Base-by-base conservation (phyloP, 2,113 vertebrate genomes). In the Carollia perspicillata region DNA sequence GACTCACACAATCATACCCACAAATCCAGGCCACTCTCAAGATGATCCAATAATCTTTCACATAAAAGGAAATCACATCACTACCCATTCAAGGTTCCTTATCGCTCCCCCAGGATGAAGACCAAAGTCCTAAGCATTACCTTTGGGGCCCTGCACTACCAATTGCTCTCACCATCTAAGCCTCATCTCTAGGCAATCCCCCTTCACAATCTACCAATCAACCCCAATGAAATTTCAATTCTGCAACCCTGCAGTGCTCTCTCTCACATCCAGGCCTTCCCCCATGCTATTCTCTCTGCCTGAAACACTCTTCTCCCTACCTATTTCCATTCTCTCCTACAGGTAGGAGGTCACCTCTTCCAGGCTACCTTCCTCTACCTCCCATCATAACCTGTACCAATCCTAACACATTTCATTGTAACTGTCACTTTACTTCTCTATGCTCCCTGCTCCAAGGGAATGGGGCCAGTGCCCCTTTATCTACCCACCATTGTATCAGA, bases 111-210 rank as follows among this genome's bases (percentile, higher is more conserved):
- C 81, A 69, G 53, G 40, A 92, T 44, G 63, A 81, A 83, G 63
- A 55, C 33, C 93, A 94, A 93, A 96, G 90, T 66, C 72, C 78
- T 90, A 40, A 80, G 90, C 60, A 47, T 53, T 58, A 66, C 65
- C 77, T 69, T 17, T 4, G 0, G 40, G 35, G n/a, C 37, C 86
- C 37, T 60, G 6, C 3, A 44, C 13, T 44, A 87, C 60, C 79
- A 90, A 69, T 0, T 80, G 33, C 5, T 85, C 77, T 80, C 71
- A 68, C 55, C 37, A 74, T 14, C 37, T 81, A 63, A 37, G 58
- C 49, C 26, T 72, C 81, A 77, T 35, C 49, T 86, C 47, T 40
- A 90, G 20, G 3, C 33, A 37, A 95, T 23, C 10, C 14, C 71
- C 71, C 68, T 83, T 89, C 42, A 75, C 47, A 81, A 58, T 40